Evolutionary conservation across 92 coral and sea anemone species (phyloP).

Genomic region (Parazoanthus atlanticus): DNA sequence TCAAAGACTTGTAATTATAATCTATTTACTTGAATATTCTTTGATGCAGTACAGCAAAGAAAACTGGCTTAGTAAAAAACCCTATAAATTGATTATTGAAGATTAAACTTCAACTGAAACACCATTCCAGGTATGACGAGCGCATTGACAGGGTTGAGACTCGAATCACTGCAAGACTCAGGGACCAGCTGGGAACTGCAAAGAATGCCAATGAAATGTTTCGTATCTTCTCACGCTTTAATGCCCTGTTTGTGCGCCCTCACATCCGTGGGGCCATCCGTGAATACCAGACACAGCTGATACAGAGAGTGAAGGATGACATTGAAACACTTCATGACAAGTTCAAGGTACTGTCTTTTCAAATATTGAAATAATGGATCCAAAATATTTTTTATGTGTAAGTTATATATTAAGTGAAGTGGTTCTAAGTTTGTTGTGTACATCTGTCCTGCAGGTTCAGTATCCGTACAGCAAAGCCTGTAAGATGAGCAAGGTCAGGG

Average conservation of each 20-base stretch:
- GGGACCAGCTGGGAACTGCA: conserved; percentile 98
- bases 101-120: not conserved
- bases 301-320: conserved; percentile 98
- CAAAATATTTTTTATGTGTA: too few relatives aligned
- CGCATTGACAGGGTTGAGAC: conserved; percentile 98
- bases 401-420: too few relatives aligned
- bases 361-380: too few relatives aligned
- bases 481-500: conserved; percentile 97
- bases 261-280: conserved; percentile 99
- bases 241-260: conserved; percentile 97
- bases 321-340: conserved; percentile 97
- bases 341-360: conserved; percentile 74
- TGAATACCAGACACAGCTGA: conserved; percentile 98
- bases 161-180: conserved; percentile 92
- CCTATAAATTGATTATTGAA: not conserved
- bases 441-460: conserved; percentile 73
- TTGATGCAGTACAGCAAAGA: too few relatives aligned
- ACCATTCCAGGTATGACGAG: conserved; percentile 84
- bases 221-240: conserved; percentile 95
- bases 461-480: conserved; percentile 98
- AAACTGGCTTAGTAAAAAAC: too few relatives aligned
- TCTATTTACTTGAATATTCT: too few relatives aligned
- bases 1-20: not conserved
- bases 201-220: conserved; percentile 99
- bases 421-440: not conserved